Evolutionary conservation across 2,888 invertebrate genomes (phyloP).

Genomic region (Penaeus monodon): DNA sequence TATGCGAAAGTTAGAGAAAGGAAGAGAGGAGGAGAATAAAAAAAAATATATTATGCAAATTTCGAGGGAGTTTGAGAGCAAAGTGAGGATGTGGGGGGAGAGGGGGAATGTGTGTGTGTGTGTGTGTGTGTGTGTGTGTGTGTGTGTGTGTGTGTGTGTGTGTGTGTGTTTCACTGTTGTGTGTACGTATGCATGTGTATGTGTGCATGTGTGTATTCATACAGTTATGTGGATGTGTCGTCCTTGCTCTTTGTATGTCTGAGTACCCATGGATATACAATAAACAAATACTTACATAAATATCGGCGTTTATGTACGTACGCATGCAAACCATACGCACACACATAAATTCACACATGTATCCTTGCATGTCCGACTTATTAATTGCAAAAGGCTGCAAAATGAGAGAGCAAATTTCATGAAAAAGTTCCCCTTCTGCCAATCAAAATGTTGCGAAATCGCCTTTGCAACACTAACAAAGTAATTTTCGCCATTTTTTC

Average conservation of each 20-base stretch:
- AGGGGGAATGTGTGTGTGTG: not conserved
- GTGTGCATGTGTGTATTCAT: not conserved
- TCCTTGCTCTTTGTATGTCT: constrained; percentile 21
- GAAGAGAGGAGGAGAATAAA: not conserved
- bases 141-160: constrained; percentile 17
- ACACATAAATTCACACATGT: not conserved
- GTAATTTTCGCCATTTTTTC: no score
- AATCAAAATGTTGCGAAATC: no score
- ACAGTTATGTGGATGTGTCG: not conserved
- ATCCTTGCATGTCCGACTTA: not conserved
- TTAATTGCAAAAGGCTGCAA: not conserved
- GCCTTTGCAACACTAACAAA: no score
- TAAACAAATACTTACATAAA: not conserved
- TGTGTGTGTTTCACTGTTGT: not conserved
- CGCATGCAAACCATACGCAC: not conserved
- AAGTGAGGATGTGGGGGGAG: not conserved
- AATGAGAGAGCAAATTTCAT: not conserved
- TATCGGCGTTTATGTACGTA: not conserved
- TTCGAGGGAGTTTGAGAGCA: not conserved
- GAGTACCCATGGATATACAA: not conserved
- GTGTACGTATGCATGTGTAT: not conserved
- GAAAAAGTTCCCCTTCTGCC: not conserved
- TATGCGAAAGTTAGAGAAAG: not conserved
- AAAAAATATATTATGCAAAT: not conserved
- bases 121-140: constrained; percentile 1